Percentiles rank a stretch among this genome's conserved stretches.
Conservation (phyloP, 2,113 vertebrate genomes). For the Laticauda colubrina region DNA sequence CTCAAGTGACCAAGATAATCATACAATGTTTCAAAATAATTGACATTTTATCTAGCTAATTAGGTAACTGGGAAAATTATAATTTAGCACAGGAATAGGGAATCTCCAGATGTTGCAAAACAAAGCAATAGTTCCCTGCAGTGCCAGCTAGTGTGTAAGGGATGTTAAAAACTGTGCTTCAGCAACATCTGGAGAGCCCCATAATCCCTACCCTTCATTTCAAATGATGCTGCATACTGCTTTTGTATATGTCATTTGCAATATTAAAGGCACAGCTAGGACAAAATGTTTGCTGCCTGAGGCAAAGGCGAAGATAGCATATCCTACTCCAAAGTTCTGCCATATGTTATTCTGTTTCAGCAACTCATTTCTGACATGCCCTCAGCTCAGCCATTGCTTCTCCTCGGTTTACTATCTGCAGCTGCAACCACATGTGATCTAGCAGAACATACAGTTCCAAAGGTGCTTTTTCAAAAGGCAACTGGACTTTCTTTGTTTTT, state of each 20-base stretch:
- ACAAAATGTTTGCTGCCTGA: not conserved
- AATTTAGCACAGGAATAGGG: conserved; percentile 21
- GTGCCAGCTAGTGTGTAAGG: not conserved
- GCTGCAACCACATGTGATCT: not conserved
- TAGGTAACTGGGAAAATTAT: conserved; percentile 16
- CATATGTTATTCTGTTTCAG: not conserved
- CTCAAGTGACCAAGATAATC: conserved; percentile 10
- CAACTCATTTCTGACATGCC: not conserved
- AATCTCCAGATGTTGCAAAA: not conserved
- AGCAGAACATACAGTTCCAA: not conserved
- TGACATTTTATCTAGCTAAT: conserved; percentile 13
- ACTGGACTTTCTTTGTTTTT: not conserved
- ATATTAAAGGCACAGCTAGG: conserved; percentile 18
- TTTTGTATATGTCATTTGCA: not conserved
- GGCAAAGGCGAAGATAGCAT: not conserved
- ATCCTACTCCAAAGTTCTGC: not conserved
- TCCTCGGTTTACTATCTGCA: not conserved
- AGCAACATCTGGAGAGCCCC: not conserved
- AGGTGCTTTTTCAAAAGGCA: not conserved
- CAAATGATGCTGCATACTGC: not conserved
- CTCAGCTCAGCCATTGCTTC: not conserved
- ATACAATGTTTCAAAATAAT: not conserved
- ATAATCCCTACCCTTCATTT: not conserved
- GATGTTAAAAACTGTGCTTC: not conserved
- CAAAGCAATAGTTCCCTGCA: not conserved